These are phyloP conservation scores for Colossoma macropomum DNA, from an alignment of 2,113 vertebrate genomes.

Conservation along the genomic window DNA sequence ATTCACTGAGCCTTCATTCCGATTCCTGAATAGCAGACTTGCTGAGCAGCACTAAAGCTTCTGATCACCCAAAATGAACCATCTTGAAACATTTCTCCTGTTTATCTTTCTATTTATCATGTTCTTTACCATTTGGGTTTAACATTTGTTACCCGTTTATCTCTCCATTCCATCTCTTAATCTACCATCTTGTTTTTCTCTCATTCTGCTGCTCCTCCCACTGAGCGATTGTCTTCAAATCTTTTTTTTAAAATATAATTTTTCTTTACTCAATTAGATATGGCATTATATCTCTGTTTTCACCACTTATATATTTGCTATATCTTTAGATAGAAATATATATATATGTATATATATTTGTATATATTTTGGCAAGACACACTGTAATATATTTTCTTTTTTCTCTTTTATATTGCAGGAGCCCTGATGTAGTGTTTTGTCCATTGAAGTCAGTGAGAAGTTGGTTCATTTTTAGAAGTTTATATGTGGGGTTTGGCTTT, in stretches of 20 bases:
- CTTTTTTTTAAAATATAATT: slow-evolving; percentile 71
- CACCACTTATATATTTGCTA: slow-evolving; percentile 81
- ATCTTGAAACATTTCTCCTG: slow-evolving; percentile 6
- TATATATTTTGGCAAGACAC: slow-evolving; percentile 78
- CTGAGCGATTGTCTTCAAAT: slow-evolving; percentile 83
- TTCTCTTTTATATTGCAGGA: slow-evolving; percentile 78
- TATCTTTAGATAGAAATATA: slow-evolving; percentile 86
- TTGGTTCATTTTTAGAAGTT: slow-evolving; percentile 70
- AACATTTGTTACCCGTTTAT: slow-evolving; percentile 69
- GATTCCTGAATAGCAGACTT: background rate
- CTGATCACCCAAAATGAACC: background rate
- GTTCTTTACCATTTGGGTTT: slow-evolving; percentile 50
- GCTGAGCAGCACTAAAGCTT: slow-evolving; percentile 17
- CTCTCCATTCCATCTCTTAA: slow-evolving; percentile 22
- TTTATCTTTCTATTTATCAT: slow-evolving; percentile 13
- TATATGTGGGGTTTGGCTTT: slow-evolving; percentile 75
- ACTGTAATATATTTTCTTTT: slow-evolving; percentile 74
- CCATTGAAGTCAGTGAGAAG: slow-evolving; percentile 73
- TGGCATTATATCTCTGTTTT: slow-evolving; percentile 79
- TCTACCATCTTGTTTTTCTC: slow-evolving; percentile 49
- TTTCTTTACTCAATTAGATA: slow-evolving; percentile 75
- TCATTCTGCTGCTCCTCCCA: slow-evolving; percentile 65
- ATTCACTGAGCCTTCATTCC: background rate
- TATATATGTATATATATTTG: slow-evolving; percentile 73
- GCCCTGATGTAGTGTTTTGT: slow-evolving; percentile 78